Percentiles rank a stretch among this genome's conserved stretches.
Evolutionary conservation across 1,140 invertebrate species (phyloP).

Genomic region (Parasteatoda tepidariorum): DNA sequence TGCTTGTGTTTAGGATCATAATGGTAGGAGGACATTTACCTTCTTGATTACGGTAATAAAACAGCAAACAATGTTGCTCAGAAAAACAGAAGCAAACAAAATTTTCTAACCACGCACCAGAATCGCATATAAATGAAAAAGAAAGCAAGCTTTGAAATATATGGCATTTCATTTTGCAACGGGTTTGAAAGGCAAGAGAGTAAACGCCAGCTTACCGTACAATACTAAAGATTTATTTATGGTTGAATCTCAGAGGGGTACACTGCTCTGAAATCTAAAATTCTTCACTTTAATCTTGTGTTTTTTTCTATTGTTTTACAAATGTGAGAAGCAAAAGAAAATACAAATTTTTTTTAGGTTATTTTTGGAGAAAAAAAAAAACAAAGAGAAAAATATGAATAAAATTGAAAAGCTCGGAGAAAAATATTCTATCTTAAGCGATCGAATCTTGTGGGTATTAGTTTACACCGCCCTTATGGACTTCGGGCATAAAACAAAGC

Average conservation of each 20-base stretch:
- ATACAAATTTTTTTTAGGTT: neutral
- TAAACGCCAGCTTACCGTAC: slow-evolving; percentile 7
- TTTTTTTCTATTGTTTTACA: slow-evolving; percentile 27
- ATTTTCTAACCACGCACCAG: too few relatives aligned
- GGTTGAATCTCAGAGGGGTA: slow-evolving; percentile 17
- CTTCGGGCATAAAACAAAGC: too few relatives aligned
- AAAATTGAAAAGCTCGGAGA: neutral
- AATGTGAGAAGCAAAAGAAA: neutral
- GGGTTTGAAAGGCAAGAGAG: slow-evolving; percentile 1
- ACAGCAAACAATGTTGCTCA: too few relatives aligned
- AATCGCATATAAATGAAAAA: neutral
- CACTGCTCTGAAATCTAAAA: slow-evolving; percentile 18
- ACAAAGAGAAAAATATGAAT: slow-evolving; percentile 5
- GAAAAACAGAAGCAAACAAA: too few relatives aligned
- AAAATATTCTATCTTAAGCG: neutral
- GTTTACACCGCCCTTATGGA: too few relatives aligned
- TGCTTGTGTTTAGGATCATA: too few relatives aligned
- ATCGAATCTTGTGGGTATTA: neutral
- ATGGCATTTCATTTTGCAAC: slow-evolving; percentile 4
- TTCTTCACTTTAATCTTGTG: slow-evolving; percentile 17
- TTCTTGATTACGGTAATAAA: too few relatives aligned
- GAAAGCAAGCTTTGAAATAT: slow-evolving; percentile 2
- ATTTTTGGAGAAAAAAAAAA: neutral
- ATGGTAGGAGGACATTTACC: too few relatives aligned
- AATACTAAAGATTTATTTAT: slow-evolving; percentile 21